phyloP scores from a whole-genome alignment of 2,797 vertebrate genomes.

The Eulemur mongoz region DNA sequence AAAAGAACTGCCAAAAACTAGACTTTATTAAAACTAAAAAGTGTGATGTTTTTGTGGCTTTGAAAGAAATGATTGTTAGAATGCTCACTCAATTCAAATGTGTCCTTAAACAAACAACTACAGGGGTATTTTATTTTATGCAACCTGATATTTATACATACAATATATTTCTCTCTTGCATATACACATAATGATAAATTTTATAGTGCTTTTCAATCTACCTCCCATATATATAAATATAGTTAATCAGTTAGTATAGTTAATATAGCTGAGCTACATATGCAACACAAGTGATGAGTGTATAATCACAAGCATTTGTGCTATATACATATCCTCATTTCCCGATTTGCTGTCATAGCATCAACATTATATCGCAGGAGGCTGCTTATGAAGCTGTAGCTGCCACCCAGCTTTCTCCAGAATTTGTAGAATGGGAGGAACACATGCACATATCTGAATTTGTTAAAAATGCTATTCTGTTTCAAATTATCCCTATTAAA shows the following conservation, averaged over 20 bases:
- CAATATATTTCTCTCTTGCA: constrained; percentile 59
- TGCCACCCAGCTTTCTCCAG: constrained; percentile 32
- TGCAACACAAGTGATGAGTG: not conserved
- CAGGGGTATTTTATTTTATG: constrained; percentile 58
- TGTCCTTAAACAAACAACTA: constrained; percentile 71
- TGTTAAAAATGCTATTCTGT: constrained; percentile 19
- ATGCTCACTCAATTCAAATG: constrained; percentile 56
- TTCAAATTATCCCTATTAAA: constrained; percentile 40
- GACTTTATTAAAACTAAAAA: constrained; percentile 73
- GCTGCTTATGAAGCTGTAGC: not conserved
- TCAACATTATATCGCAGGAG: constrained; percentile 29
- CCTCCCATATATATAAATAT: not conserved
- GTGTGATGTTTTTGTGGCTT: constrained; percentile 67
- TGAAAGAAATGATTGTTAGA: constrained; percentile 70
- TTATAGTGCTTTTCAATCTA: constrained; percentile 52
- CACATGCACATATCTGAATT: constrained; percentile 39
- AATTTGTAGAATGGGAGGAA: constrained; percentile 24
- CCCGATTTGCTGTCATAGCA: constrained; percentile 33
- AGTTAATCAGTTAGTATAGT: constrained; percentile 41
- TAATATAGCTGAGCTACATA: constrained; percentile 34
- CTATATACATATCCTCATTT: constrained; percentile 2
- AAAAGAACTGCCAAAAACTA: constrained; percentile 74
- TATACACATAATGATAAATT: constrained; percentile 31
- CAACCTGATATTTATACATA: constrained; percentile 68
- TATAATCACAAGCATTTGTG: constrained; percentile 28